These are phyloP conservation scores for Noctilio leporinus DNA, from an alignment of 2,113 vertebrate genomes.

Conservation along the genomic window DNA sequence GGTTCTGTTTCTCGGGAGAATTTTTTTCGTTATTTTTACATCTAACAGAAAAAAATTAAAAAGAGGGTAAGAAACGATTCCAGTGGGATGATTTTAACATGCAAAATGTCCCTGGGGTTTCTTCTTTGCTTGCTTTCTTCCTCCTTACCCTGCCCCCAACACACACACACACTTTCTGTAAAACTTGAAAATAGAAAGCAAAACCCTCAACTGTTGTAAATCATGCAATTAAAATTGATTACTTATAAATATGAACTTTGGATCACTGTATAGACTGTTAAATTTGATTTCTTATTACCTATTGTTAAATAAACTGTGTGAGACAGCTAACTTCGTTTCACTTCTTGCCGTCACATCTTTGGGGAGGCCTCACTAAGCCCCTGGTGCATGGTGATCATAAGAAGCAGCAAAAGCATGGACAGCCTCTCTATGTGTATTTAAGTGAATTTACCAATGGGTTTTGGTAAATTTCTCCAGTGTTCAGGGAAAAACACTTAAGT, in stretches of 20 bases:
- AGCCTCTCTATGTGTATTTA: neutral
- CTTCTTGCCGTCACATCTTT: conserved; percentile 57
- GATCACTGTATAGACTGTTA: conserved; percentile 91
- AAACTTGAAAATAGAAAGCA: conserved; percentile 88
- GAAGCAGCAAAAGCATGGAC: neutral
- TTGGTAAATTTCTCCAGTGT: neutral
- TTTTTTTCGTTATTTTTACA: conserved; percentile 88
- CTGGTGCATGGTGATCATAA: conserved; percentile 13
- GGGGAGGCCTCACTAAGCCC: neutral
- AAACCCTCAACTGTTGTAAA: conserved; percentile 88
- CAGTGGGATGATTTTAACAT: conserved; percentile 81
- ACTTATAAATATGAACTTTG: conserved; percentile 90
- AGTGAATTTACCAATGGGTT: neutral
- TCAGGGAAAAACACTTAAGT: neutral
- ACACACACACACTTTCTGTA: conserved; percentile 83
- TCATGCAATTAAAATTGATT: conserved; percentile 89
- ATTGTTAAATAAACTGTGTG: conserved; percentile 91
- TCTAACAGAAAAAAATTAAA: conserved; percentile 82
- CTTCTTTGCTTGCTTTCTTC: conserved; percentile 84
- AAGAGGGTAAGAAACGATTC: conserved; percentile 83
- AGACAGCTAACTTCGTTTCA: conserved; percentile 76
- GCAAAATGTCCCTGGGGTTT: conserved; percentile 79
- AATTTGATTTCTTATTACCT: conserved; percentile 90
- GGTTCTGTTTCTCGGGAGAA: conserved; percentile 85
- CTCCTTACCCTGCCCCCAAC: conserved; percentile 50